Evolutionary conservation across 2,797 vertebrate species (phyloP), one percentile per base, ranked within the genome.

Genomic region (Chaunax sp.): DNA sequence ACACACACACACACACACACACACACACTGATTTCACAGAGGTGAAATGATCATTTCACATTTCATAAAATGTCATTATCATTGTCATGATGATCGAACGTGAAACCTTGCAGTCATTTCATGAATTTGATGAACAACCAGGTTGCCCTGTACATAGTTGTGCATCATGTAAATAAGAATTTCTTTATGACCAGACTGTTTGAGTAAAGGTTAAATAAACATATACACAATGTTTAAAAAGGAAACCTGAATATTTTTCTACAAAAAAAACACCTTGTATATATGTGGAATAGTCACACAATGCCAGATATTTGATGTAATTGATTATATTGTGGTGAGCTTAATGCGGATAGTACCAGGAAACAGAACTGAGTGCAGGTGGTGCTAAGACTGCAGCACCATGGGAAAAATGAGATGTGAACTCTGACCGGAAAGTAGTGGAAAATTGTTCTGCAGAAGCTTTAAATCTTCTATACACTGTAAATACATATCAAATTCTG

Each of bases 81-180:
- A 30, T 47, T 67, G 75, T 64, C 62, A 67, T 49, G 33, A 49
- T 44, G 56, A 75, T 78, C 56, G 65, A 72, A 56, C 45, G 33
- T 0, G 28, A 69, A 83, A 69, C 38, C 35, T 59, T 69, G 22
- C 19, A 64, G 46, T 64, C 73, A 51, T 47, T 61, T 69, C 26
- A 64, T 45, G 59, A 66, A 49, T 72, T 46, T 71, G 46, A 75
- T 80, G 52, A 70, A 71, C 66, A 81, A 28, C 49, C 52, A 56
- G 13, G 16, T 41, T 44, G 25, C 9, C 19, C 22, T 46, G 23
- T 37, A 14, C 51, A 30, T 19, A 19, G 41, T 20, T 43, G 10
- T 43, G 30, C 10, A 22, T 59, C 11, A 47, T 43, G 10, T 38
- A 33, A 6, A 18, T 55, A 8, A 1, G 28, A 30, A 30, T 5